Evolutionary conservation across 30 jellyfish, hydroid and myxozoan species (phyloP), one percentile per base, ranked within the genome.

Genomic region (Cassiopea xamachana): DNA sequence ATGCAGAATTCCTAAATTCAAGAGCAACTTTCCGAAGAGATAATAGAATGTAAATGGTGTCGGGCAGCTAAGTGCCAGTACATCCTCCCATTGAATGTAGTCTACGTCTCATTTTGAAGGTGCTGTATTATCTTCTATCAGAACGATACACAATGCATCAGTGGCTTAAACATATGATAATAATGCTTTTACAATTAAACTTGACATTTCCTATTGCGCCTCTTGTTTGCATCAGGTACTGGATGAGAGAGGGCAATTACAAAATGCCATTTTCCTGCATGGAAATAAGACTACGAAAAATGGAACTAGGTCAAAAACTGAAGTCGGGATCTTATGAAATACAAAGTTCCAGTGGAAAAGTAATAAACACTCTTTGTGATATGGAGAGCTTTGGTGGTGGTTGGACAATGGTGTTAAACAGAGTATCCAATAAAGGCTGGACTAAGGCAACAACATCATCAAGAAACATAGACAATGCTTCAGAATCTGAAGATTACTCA

Each of bases 351-450:
- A 47, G 55, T 6, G 96, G 93, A 44, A 71, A 86, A 69, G 75
- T 67, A 1, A 27, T 92, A 43, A 92, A 69, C 46, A 75, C 92
- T 43, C 49, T 60, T 45, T 92, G 98, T 67, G 96, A 92, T 64
- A 86, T 92, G 93, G 87, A 86, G 17, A 69, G 96, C 45, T 84
- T 81, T 87, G 96, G 98, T 10, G 98, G 98, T 9, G 98, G 98
- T 17, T 92, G 98, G 98, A 87, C 98, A 0, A 15, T 92, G 86
- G 83, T 86, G 68, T 73, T 85, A 62, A 91, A 86, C 79, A 84
- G 49, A 77, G 92, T 80, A 0, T 84, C 98, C 15, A 82, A 67
- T 46, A 59, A 69, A 10, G 98, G 93, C 27, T 92, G 95, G 96
- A 92, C 72, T 7, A 81, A 81, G 68, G 92, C 46, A 79, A 91